A percentile compares a stretch with the other conserved stretches of the same genome.
Conservation (phyloP, 2,888 invertebrate species). For the Deilephila porcellus region DNA sequence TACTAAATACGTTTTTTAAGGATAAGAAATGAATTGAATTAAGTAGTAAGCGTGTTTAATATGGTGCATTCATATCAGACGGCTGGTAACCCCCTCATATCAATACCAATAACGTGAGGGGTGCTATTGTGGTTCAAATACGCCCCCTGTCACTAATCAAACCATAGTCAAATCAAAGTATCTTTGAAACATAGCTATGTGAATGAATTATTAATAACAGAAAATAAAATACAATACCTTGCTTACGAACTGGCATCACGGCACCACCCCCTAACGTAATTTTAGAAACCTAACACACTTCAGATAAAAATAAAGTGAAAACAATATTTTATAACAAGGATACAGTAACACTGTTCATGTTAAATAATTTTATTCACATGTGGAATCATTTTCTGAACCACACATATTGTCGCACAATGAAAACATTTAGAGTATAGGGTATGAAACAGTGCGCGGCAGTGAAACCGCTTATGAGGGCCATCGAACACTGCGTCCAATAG, state of each 20-base stretch:
- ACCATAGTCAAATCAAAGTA: slow-evolving; percentile 28
- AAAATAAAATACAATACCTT: slow-evolving; percentile 83
- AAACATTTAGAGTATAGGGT: slow-evolving; percentile 76
- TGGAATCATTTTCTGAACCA: slow-evolving; percentile 64
- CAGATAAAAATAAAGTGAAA: slow-evolving; percentile 65
- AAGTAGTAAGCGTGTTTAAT: slow-evolving; percentile 17
- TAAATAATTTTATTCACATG: slow-evolving; percentile 72
- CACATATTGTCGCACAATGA: slow-evolving; percentile 73
- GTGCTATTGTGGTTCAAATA: slow-evolving; percentile 51
- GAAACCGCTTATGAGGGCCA: slow-evolving; percentile 72
- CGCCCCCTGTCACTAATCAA: slow-evolving; percentile 49
- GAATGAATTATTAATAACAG: slow-evolving; percentile 1
- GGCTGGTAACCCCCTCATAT: slow-evolving; percentile 60
- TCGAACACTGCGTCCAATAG: slow-evolving; percentile 80
- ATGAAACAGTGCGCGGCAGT: slow-evolving; percentile 71
- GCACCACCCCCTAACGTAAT: slow-evolving; percentile 81
- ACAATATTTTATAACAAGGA: slow-evolving; percentile 65
- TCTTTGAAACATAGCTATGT: neutral
- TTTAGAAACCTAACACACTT: slow-evolving; percentile 70
- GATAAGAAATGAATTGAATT: neutral
- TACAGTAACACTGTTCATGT: slow-evolving; percentile 64
- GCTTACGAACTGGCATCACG: slow-evolving; percentile 90
- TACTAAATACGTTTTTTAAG: neutral
- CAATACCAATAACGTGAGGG: slow-evolving; percentile 62
- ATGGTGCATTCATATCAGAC: slow-evolving; percentile 34